phyloP scores from a whole-genome alignment of 2,797 vertebrate species.

The Esox masquinongy region DNA sequence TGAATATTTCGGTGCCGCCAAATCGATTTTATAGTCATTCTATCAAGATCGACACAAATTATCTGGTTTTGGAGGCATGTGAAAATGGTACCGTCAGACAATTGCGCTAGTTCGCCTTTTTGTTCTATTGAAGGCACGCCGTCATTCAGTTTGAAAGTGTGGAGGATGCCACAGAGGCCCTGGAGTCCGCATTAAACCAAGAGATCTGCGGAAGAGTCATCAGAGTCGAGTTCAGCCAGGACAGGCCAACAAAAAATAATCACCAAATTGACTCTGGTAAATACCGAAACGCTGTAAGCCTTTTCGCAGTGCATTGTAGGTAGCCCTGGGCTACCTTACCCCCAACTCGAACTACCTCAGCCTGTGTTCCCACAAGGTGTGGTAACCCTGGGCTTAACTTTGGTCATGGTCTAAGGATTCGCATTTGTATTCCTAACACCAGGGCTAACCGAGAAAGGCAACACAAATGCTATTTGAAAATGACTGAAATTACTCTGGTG shows the following conservation, averaged over 20 bases:
- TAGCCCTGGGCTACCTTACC: too few relatives aligned
- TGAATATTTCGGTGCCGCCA: neutral
- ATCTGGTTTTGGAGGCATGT: slow-evolving; percentile 41
- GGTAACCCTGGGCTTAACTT: too few relatives aligned
- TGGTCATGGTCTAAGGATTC: too few relatives aligned
- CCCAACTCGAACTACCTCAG: too few relatives aligned
- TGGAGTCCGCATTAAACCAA: slow-evolving; percentile 76
- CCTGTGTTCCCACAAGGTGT: too few relatives aligned
- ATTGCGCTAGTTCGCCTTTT: neutral
- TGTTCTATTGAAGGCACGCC: slow-evolving; percentile 71
- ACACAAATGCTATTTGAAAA: neutral
- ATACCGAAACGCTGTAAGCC: slow-evolving; percentile 26
- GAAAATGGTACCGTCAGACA: neutral
- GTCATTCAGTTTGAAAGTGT: slow-evolving; percentile 82
- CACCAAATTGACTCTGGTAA: slow-evolving; percentile 67
- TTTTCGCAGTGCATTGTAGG: too few relatives aligned
- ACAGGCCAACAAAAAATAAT: neutral
- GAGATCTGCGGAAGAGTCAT: slow-evolving; percentile 78
- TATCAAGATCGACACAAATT: slow-evolving; percentile 75
- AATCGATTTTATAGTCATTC: slow-evolving; percentile 37
- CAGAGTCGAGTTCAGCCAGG: slow-evolving; percentile 73
- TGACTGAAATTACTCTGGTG: slow-evolving; percentile 66
- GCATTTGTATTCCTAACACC: too few relatives aligned
- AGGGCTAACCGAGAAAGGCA: too few relatives aligned
- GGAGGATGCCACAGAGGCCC: slow-evolving; percentile 84